Evolutionary conservation across 2,113 vertebrate genomes (phyloP).

Genomic region (Chamaea fasciata): DNA sequence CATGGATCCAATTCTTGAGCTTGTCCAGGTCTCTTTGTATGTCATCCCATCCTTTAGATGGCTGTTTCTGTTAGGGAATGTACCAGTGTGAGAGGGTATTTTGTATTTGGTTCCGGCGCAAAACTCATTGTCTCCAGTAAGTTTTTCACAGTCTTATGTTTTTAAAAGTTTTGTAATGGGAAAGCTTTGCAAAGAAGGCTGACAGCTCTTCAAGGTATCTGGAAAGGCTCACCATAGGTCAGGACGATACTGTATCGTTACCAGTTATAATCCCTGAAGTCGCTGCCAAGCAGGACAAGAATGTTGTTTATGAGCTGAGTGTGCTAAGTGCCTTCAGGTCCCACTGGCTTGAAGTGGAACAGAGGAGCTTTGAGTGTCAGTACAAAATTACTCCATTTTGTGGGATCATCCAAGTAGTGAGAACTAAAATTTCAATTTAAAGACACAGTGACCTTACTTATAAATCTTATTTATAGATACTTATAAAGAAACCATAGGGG

Average conservation of each 20-base stretch:
- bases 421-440: neutral
- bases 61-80: neutral
- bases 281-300: neutral
- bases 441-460: neutral
- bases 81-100: rapidly evolving
- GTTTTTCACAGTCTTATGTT: neutral
- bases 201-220: neutral
- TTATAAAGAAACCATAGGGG: neutral
- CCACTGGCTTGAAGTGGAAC: neutral
- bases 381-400: neutral
- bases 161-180: neutral
- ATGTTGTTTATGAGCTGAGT: neutral
- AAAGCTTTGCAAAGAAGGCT: neutral
- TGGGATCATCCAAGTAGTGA: neutral
- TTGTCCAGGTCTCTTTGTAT: neutral
- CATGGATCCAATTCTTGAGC: neutral
- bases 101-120: neutral
- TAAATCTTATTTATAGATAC: neutral
- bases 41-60: neutral
- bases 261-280: neutral
- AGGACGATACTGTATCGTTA: neutral
- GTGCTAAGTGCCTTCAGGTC: neutral
- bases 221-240: neutral
- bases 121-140: neutral
- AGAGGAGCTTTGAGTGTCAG: neutral